Evolutionary conservation across 2,113 vertebrate species (phyloP).

Genomic region (Ceuthmochares aereus): DNA sequence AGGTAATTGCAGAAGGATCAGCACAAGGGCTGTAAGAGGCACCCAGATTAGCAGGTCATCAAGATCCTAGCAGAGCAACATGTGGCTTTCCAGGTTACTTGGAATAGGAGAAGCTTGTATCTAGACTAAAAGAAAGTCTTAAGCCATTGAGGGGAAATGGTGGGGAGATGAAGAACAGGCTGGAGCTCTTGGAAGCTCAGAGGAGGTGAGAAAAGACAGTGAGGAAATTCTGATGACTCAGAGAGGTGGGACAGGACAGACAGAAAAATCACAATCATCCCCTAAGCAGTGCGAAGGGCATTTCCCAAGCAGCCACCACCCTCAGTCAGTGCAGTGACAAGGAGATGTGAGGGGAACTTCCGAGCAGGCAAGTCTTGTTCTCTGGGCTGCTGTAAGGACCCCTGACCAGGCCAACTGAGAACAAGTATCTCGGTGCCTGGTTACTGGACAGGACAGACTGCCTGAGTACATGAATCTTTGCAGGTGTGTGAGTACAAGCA

Average conservation of each 20-base stretch:
- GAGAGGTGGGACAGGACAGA: neutral
- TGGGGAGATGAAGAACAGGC: neutral
- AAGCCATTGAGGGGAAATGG: neutral
- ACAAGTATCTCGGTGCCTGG: neutral
- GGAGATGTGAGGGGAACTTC: neutral
- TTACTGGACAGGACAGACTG: rapidly evolving
- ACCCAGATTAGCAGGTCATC: neutral
- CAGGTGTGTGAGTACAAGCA: neutral
- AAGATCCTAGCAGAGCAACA: neutral
- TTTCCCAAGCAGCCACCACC: neutral
- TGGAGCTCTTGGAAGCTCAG: neutral
- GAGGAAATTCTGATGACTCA: neutral
- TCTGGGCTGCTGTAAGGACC: rapidly evolving
- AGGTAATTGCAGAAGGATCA: neutral
- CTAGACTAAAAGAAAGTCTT: neutral
- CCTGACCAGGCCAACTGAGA: neutral
- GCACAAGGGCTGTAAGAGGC: neutral
- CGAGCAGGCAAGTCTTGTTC: neutral
- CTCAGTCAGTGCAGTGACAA: neutral
- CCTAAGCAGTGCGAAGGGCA: neutral
- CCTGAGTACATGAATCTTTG: neutral
- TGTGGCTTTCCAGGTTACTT: neutral
- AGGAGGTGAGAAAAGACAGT: neutral
- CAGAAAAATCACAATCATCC: neutral
- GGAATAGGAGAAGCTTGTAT: neutral